Evolutionary conservation across 1,140 invertebrate genomes (phyloP), one percentile per base, ranked within the genome.

Genomic region (Atopsyche davidsoni): DNA sequence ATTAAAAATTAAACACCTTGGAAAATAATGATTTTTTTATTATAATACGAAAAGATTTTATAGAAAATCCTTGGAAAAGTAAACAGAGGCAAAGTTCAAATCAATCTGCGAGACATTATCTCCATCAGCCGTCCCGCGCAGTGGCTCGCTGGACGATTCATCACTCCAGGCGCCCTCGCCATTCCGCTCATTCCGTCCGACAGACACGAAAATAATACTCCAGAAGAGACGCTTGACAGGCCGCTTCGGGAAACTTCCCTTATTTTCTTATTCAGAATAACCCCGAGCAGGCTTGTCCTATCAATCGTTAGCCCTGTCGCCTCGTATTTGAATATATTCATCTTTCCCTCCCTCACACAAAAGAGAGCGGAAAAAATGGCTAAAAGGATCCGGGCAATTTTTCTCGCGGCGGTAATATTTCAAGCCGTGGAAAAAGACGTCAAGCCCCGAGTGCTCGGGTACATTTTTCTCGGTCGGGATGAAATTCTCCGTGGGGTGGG

Each of bases 281-380:
- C 25, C 25, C n/a, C 6, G 6, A 28, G 25, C 25, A 34, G 16
- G 3, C 16, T 34, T 34, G 32, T 34, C 46, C 45, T 50, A 56
- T 56, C 54, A 56, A 56, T 56, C 49, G 49, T 52, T 56, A 56
- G 45, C 54, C 54, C 54, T 52, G 54, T 56, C 54, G 48, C 54
- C 54, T 56, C 49, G 36, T 56, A 56, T 56, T 56, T 56, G 54
- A 56, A 56, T 56, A 56, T 56, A 56, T 56, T 51, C 54, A 56
- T 56, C 43, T n/a, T n/a, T 41, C 47, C 19, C 54, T 14, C 43
- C 35, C 24, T 10, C 13, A 31, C 48, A 49, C 47, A 42, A 44
- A 46, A 47, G 47, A 25, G 43, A 16, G 39, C 24, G 38, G 22
- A 32, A 55, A 46, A 50, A 54, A 48, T 34, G 40, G 49, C 40